A percentile compares a stretch with the other conserved stretches of the same genome.
phyloP scores from a whole-genome alignment of 1,140 invertebrate genomes.

The Piezodorus guildinii region DNA sequence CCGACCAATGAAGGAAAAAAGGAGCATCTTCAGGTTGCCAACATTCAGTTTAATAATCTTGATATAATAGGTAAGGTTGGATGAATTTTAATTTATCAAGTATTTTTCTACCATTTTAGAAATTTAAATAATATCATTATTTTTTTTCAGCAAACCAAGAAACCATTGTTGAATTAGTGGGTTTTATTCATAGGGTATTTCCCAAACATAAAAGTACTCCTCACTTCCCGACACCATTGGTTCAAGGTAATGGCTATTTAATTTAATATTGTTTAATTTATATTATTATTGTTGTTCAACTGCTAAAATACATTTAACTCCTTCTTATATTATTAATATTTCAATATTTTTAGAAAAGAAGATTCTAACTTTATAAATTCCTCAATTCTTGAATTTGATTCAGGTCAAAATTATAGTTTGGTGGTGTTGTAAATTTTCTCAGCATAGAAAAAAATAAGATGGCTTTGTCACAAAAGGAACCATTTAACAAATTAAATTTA shows the following conservation, averaged over 20 bases:
- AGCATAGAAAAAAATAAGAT: too few species aligned
- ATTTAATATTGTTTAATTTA: background rate
- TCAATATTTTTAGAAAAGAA: too few species aligned
- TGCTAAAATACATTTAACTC: too few species aligned
- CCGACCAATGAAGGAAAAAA: conserved; percentile 31
- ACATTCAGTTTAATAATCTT: conserved; percentile 85
- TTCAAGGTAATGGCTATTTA: conserved; percentile 10
- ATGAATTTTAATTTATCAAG: background rate
- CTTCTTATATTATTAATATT: background rate
- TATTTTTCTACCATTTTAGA: background rate
- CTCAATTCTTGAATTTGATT: too few species aligned
- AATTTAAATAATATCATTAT: background rate
- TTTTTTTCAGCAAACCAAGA: conserved; percentile 72
- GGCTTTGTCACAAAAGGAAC: too few species aligned
- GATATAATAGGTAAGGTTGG: conserved; percentile 69
- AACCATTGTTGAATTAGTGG: conserved; percentile 83
- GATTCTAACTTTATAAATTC: too few species aligned
- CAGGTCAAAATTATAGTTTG: too few species aligned
- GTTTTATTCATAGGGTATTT: conserved; percentile 67
- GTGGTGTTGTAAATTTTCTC: too few species aligned
- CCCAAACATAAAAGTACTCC: conserved; percentile 32
- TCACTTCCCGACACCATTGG: conserved; percentile 20
- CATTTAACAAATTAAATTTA: too few species aligned
- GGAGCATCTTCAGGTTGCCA: conserved; percentile 62
- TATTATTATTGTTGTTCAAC: too few species aligned